Evolutionary conservation across 2,888 invertebrate genomes (phyloP).

Genomic region (Cryptops parisi): DNA sequence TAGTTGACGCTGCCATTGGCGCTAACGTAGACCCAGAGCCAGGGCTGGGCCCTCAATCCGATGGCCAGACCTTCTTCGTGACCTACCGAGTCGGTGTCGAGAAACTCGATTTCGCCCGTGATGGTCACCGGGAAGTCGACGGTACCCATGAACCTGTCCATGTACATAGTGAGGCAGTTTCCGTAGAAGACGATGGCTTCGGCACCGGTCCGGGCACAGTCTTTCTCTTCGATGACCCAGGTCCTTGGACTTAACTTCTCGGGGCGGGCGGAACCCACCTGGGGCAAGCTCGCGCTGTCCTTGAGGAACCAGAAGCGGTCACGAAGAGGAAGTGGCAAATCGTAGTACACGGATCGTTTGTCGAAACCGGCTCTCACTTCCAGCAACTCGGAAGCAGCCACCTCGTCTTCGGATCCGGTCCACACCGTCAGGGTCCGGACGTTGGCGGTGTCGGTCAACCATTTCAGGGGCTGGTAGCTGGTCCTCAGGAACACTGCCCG

Average conservation of each 20-base stretch:
- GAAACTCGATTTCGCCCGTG: slow-evolving; percentile 2
- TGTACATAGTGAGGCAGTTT: background rate
- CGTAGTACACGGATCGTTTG: slow-evolving; percentile 53
- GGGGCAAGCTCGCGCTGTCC: background rate
- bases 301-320: background rate
- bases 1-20: slow-evolving; percentile 4
- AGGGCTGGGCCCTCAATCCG: slow-evolving; percentile 1
- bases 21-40: slow-evolving; percentile 1
- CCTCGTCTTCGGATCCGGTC: slow-evolving; percentile 51
- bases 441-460: slow-evolving; percentile 40
- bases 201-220: background rate
- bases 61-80: slow-evolving; percentile 2
- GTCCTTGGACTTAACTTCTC: background rate
- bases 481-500: slow-evolving; percentile 53
- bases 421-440: slow-evolving; percentile 63
- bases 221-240: background rate
- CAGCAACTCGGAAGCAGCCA: slow-evolving; percentile 49
- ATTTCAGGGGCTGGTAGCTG: slow-evolving; percentile 44
- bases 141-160: background rate
- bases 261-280: background rate
- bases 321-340: slow-evolving; percentile 43
- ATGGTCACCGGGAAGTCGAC: background rate
- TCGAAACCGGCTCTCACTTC: slow-evolving; percentile 52
- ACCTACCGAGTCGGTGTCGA: background rate
- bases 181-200: slow-evolving; percentile 6